Percentiles rank a stretch among this genome's conserved stretches.
phyloP scores from a whole-genome alignment of 2,797 vertebrate genomes.

The Pangasius macronema region DNA sequence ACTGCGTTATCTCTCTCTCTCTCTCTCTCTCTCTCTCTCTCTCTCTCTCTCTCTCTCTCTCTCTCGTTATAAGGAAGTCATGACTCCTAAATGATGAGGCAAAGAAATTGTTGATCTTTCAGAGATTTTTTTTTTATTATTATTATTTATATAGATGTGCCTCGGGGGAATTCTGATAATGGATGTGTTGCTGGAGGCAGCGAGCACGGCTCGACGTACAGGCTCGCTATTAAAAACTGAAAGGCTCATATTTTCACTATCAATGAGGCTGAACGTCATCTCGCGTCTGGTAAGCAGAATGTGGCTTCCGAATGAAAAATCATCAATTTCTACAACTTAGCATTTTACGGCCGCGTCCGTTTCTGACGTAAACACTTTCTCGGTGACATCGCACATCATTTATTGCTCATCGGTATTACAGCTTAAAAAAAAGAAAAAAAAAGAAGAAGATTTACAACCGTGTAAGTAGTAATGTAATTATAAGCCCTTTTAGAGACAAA shows the following conservation, averaged over 20 bases:
- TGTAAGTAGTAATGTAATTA: constrained; percentile 29
- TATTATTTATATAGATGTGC: background rate
- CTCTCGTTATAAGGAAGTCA: background rate
- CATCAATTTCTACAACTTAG: constrained; percentile 1
- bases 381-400: constrained; percentile 13
- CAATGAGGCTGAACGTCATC: background rate
- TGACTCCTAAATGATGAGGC: constrained; percentile 15
- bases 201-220: background rate
- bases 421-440: background rate
- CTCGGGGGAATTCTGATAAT: background rate
- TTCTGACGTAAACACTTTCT: constrained; percentile 29
- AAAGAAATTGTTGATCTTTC: background rate
- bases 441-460: constrained; percentile 20
- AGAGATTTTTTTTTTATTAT: background rate
- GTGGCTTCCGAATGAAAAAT: constrained; percentile 10
- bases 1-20: background rate
- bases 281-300: constrained; percentile 15
- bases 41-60: background rate
- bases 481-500: background rate
- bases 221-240: background rate
- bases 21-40: background rate
- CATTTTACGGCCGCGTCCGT: background rate
- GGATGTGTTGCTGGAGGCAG: background rate
- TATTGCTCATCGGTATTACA: constrained; percentile 20
- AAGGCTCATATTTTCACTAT: constrained; percentile 27